A percentile compares a stretch with the other conserved stretches of the same genome.
Evolutionary conservation across 2,113 vertebrate species (phyloP).

Genomic region (Ranitomeya variabilis): DNA sequence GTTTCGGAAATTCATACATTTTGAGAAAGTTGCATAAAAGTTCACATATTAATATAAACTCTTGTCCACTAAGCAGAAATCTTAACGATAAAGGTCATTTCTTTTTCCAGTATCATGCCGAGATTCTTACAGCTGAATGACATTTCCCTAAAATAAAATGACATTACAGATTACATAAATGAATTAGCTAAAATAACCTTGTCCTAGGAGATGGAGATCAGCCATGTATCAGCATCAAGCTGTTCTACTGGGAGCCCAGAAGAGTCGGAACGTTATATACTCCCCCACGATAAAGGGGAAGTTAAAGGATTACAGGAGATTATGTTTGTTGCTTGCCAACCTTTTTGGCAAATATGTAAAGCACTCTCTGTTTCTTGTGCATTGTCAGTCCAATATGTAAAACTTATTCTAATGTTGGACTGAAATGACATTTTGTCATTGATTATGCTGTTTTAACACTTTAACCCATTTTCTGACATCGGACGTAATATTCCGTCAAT

Average conservation of each 20-base stretch:
- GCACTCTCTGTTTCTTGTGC: not conserved
- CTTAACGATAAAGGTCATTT: not conserved
- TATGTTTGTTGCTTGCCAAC: not conserved
- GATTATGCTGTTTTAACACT: not conserved
- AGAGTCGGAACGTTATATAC: not conserved
- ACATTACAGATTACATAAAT: constrained; percentile 36
- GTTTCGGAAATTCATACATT: not conserved
- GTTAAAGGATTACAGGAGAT: not conserved
- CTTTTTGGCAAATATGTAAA: not conserved
- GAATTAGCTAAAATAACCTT: constrained; percentile 13
- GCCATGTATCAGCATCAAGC: not conserved
- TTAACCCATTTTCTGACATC: too few relatives aligned
- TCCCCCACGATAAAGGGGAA: not conserved
- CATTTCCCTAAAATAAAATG: constrained; percentile 31
- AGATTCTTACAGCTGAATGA: constrained; percentile 4
- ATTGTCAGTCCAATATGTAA: not conserved
- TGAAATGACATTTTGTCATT: not conserved
- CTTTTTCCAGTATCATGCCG: constrained; percentile 9
- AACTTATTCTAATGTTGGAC: not conserved
- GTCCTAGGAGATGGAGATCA: constrained; percentile 8
- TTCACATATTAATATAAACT: constrained; percentile 26
- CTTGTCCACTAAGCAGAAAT: constrained; percentile 20
- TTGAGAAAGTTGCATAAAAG: not conserved
- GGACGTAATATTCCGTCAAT: too few relatives aligned
- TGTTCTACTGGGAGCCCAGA: not conserved